These are phyloP conservation scores for Zaprionus kolodkinae DNA, from an alignment of 1,140 invertebrate genomes.

Conservation along the genomic window DNA sequence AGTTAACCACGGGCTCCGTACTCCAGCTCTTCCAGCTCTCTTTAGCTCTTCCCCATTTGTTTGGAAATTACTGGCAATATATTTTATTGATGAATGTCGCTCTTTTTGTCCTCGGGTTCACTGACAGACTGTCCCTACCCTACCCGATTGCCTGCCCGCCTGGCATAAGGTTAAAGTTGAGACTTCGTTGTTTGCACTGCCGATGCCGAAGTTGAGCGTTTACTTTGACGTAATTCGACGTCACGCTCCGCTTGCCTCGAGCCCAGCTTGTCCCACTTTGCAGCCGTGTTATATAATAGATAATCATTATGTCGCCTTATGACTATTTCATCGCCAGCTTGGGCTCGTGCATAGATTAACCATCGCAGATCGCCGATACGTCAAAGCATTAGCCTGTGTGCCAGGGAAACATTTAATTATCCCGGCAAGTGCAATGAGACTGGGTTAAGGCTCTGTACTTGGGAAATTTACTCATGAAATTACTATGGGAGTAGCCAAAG, in stretches of 20 bases:
- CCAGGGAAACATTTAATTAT: conserved; percentile 25
- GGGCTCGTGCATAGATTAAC: conserved; percentile 8
- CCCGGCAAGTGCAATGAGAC: conserved; percentile 16
- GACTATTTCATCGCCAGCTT: conserved; percentile 45
- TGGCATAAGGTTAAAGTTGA: conserved; percentile 47
- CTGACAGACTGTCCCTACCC: neutral
- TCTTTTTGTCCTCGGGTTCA: conserved; percentile 25
- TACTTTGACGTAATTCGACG: conserved; percentile 31
- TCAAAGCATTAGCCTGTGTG: conserved; percentile 18
- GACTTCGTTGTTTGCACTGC: conserved; percentile 35
- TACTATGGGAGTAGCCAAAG: conserved; percentile 7
- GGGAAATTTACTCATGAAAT: neutral
- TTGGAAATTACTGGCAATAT: conserved; percentile 39
- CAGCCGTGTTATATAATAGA: conserved; percentile 35
- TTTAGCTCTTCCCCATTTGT: neutral
- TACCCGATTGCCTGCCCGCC: neutral
- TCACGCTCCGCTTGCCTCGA: neutral
- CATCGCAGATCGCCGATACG: conserved; percentile 31
- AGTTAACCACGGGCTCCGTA: conserved; percentile 15
- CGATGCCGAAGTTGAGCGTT: conserved; percentile 21
- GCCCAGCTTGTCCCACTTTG: neutral
- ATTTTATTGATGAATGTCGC: conserved; percentile 68
- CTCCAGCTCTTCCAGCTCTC: neutral
- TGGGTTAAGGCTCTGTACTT: neutral
- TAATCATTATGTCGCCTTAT: conserved; percentile 25